phyloP scores from a whole-genome alignment of 2,797 vertebrate species.

The Manis pentadactyla region DNA sequence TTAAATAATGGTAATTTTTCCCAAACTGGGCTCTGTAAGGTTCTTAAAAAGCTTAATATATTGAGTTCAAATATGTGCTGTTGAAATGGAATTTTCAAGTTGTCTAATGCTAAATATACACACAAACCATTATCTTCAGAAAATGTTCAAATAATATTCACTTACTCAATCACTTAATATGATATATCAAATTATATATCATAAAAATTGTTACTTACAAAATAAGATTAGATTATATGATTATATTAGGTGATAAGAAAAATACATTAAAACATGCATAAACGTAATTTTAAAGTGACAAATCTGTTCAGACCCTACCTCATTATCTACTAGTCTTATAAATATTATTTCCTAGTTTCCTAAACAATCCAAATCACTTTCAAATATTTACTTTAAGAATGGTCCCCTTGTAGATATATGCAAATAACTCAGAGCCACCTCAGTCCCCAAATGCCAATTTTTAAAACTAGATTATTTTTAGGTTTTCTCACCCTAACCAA shows the following conservation, averaged over 20 bases:
- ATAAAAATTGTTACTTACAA: background rate
- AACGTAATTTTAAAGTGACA: slow-evolving; percentile 18
- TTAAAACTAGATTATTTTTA: background rate
- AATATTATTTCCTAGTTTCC: background rate
- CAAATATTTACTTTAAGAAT: background rate
- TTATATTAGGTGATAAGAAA: background rate
- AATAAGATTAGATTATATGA: slow-evolving; percentile 27
- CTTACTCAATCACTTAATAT: background rate
- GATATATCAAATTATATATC: background rate
- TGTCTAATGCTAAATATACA: background rate
- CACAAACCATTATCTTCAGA: background rate
- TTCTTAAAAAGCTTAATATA: background rate
- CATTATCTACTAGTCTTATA: background rate
- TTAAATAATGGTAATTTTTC: background rate
- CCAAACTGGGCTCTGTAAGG: background rate
- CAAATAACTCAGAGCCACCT: background rate
- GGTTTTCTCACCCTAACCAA: background rate
- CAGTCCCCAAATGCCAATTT: background rate
- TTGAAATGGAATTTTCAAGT: slow-evolving; percentile 15
- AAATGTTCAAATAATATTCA: background rate
- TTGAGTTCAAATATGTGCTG: background rate
- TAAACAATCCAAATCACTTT: background rate
- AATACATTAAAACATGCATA: background rate
- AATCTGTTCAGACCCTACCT: background rate
- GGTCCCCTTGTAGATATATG: background rate